These are phyloP conservation scores for Drosophila saltans DNA, from an alignment of 1,140 invertebrate genomes.

Conservation along the genomic window DNA sequence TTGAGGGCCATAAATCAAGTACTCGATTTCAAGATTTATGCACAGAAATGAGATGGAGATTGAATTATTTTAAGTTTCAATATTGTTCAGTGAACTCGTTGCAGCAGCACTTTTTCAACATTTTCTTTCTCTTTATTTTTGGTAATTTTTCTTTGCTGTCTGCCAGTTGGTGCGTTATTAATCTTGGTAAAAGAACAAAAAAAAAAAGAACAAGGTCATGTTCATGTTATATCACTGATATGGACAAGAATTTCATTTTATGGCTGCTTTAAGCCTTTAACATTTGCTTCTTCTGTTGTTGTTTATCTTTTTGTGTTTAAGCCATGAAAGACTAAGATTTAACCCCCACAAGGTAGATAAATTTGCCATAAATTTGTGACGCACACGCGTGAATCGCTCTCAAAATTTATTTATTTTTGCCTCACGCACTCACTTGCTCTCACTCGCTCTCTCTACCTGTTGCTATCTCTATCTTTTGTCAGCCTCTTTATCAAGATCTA, in stretches of 20 bases:
- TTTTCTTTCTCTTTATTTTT: constrained; percentile 34
- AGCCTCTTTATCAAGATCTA: constrained; percentile 8
- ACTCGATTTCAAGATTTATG: constrained; percentile 67
- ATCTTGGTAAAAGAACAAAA: constrained; percentile 46
- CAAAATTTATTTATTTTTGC: no score
- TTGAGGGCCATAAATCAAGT: constrained; percentile 63
- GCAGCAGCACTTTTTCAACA: constrained; percentile 17
- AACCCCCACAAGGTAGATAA: constrained; percentile 6
- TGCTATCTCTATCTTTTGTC: not conserved
- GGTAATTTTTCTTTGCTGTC: constrained; percentile 37
- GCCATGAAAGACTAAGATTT: constrained; percentile 25
- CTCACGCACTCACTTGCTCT: no score
- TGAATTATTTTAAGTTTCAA: constrained; percentile 49
- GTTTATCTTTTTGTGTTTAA: constrained; percentile 26
- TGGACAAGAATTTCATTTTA: constrained; percentile 30
- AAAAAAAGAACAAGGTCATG: constrained; percentile 44
- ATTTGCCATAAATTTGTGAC: constrained; percentile 17
- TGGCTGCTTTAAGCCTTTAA: constrained; percentile 5
- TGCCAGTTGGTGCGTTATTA: constrained; percentile 73
- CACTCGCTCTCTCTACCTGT: no score
- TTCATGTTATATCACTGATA: constrained; percentile 62
- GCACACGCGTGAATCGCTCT: constrained; percentile 34
- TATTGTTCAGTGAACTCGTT: constrained; percentile 56
- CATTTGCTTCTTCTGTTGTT: constrained; percentile 4
- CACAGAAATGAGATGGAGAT: not conserved